A percentile compares a stretch with the other conserved stretches of the same genome.
Conservation (phyloP, 2,888 invertebrate species). For the Ophion slaviceki region DNA sequence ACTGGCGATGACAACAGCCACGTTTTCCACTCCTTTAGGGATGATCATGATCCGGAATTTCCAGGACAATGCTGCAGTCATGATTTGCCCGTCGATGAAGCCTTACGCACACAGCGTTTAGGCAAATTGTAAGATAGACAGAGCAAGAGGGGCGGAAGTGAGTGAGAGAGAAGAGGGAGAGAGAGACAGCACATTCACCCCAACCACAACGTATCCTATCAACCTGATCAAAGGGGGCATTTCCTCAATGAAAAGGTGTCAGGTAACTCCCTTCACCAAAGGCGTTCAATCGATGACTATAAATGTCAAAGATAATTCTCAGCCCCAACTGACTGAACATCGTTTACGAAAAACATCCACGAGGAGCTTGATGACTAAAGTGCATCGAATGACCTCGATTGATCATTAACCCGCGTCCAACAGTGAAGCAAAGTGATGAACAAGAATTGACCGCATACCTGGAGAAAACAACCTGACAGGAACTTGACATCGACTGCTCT, state of each 20-base stretch:
- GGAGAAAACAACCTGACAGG: not conserved
- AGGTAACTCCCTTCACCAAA: slow-evolving; percentile 11
- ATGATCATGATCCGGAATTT: slow-evolving; percentile 25
- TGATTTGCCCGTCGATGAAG: not conserved
- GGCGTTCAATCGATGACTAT: slow-evolving; percentile 60
- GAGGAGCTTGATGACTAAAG: not conserved
- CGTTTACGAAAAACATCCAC: slow-evolving; percentile 4
- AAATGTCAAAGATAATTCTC: slow-evolving; percentile 45
- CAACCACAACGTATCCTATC: slow-evolving; percentile 23
- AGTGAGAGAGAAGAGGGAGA: not conserved
- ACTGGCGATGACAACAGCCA: not conserved
- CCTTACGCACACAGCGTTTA: not conserved
- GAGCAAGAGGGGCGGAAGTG: not conserved
- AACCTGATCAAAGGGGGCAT: slow-evolving; percentile 48
- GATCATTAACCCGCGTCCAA: not conserved
- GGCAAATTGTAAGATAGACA: not conserved
- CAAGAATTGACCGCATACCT: not conserved
- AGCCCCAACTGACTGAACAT: slow-evolving; percentile 41
- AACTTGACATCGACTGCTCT: not conserved
- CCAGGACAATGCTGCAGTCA: not conserved
- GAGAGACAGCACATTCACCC: not conserved
- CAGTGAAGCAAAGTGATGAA: not conserved
- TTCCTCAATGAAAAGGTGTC: slow-evolving; percentile 16
- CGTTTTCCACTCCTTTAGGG: not conserved
- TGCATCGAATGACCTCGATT: not conserved